A percentile compares a stretch with the other conserved stretches of the same genome.
Conservation (phyloP, 2,113 vertebrate species). For the Odocoileus virginianus region DNA sequence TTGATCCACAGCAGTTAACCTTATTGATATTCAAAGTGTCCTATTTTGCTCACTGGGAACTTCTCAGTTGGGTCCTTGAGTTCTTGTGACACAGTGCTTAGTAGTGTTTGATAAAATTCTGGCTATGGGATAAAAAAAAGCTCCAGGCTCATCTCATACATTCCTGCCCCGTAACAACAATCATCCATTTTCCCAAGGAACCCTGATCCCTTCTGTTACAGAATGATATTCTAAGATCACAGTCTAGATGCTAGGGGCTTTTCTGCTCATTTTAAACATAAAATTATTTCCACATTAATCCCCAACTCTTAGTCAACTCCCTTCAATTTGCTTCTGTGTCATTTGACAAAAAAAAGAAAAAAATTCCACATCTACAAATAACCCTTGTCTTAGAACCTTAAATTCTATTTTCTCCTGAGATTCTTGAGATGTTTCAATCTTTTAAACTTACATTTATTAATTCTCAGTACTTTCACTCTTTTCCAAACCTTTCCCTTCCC, state of each 20-base stretch:
- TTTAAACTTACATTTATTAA: not conserved
- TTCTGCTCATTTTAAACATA: constrained; percentile 1
- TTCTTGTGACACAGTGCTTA: not conserved
- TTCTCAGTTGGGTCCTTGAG: not conserved
- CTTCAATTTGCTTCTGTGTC: not conserved
- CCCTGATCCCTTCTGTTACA: not conserved
- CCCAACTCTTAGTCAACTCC: not conserved
- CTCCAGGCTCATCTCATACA: not conserved
- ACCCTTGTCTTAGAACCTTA: not conserved
- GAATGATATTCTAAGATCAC: not conserved
- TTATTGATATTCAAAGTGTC: not conserved
- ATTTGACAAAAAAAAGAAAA: not conserved
- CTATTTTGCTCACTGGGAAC: not conserved
- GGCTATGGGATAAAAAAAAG: not conserved
- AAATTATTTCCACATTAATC: not conserved
- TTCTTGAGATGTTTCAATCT: not conserved
- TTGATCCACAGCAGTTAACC: not conserved
- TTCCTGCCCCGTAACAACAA: not conserved
- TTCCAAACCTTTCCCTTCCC: not conserved
- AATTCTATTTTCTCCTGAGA: not conserved
- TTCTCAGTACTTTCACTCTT: not conserved
- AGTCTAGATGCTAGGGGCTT: not conserved
- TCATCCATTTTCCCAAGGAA: not conserved
- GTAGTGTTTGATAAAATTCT: not conserved
- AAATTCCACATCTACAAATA: not conserved